Conservation (phyloP, 2,113 vertebrate genomes). For the Chinchilla lanigera region DNA sequence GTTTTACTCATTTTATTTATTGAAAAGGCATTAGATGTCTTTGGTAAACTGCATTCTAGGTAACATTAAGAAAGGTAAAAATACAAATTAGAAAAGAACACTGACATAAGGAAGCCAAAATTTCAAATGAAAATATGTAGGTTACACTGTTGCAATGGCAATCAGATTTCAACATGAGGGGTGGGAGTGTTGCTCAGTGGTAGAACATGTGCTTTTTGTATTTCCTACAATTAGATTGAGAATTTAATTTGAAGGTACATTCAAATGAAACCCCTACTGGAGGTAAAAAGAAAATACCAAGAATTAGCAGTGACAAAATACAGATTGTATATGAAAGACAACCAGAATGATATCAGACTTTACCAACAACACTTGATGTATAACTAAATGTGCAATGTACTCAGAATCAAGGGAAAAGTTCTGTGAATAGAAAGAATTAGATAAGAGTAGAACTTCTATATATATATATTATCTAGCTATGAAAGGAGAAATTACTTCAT, state of each 20-base stretch:
- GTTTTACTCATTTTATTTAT: constrained; percentile 5
- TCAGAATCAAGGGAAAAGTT: neutral
- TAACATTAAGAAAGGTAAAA: neutral
- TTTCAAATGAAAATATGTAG: constrained; percentile 10
- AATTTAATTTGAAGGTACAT: neutral
- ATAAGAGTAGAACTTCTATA: neutral
- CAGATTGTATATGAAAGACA: neutral
- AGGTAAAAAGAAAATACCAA: neutral
- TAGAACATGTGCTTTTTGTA: neutral
- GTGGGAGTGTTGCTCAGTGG: neutral
- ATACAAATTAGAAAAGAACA: neutral
- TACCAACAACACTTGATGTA: neutral
- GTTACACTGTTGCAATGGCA: neutral
- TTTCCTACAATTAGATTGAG: neutral
- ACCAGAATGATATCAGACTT: constrained; percentile 3
- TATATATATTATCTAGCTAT: neutral
- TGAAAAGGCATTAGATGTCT: neutral
- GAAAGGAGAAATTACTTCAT: neutral
- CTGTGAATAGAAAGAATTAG: neutral
- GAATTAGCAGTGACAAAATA: neutral
- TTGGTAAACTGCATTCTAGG: neutral
- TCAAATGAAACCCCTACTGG: neutral
- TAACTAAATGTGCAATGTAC: neutral
- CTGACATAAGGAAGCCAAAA: constrained; percentile 30
- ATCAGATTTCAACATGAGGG: neutral